Evolutionary conservation across 2,113 vertebrate genomes (phyloP), one percentile per base, ranked within the genome.

Genomic region (Notechis scutatus): DNA sequence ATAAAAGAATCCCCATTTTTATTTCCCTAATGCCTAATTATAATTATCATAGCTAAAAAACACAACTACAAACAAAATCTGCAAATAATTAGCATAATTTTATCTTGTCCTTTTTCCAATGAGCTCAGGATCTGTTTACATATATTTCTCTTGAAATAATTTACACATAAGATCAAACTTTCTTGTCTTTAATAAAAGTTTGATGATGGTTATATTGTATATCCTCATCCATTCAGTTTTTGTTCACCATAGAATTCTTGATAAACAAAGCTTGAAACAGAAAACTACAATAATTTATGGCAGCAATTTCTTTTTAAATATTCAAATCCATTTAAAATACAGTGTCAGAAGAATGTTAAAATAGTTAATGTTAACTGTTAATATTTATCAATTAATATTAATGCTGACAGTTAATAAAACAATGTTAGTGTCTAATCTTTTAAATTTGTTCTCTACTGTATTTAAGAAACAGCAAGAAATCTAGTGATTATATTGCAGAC

Each of bases 391-490:
- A 34, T 69, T 69, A 69, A 69, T 34, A 34, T 69, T 69, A 69
- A 69, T n/a, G 5, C 34, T 34, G 5, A 15, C 29, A 34, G 29
- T 14, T 69, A 69, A 69, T 69, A 69, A 34, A 69, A 6, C 29
- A 34, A 69, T 69, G 29, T 69, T 69, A 85, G 29, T 90, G 10
- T 21, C 24, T 86, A 42, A 23, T 85, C 61, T 45, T 56, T 45
- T 57, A 85, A 59, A 61, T 42, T 90, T 54, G 74, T 56, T 92
- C 56, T 11, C 88, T 92, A 50, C 20, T 90, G 18, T 56, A 94
- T 90, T 92, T 86, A 90, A 39, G 14, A 92, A 26, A 64, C 12
- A 86, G 55, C 45, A 94, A 88, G n/a, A 90, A 54, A 90, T 39
- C 47, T 29, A 69, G 85, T 11, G 15, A 47, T 85, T n/a, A 90